Evolutionary conservation across 2,797 vertebrate species (phyloP).

Genomic region (Pantherophis alleghaniensis): DNA sequence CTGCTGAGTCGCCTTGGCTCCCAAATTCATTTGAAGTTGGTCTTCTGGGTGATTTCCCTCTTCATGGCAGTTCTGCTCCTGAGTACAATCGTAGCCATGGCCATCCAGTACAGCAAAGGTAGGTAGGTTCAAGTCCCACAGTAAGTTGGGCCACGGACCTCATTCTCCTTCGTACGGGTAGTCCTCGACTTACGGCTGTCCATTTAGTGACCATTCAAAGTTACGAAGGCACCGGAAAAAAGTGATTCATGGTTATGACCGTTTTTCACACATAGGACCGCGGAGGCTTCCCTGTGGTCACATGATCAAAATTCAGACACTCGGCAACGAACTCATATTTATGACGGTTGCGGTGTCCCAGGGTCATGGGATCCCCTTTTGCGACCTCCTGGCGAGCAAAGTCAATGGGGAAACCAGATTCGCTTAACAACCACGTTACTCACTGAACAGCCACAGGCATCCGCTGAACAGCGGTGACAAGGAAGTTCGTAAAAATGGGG

Average conservation of each 20-base stretch:
- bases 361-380: too few relatives aligned
- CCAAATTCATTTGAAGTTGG: conserved; percentile 85
- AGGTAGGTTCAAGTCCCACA: conserved; percentile 33
- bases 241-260: neutral
- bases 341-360: neutral
- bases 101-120: conserved; percentile 85
- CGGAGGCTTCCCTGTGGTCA: neutral
- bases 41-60: conserved; percentile 77
- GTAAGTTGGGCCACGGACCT: accelerated
- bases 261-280: neutral
- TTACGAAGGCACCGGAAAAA: neutral
- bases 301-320: neutral
- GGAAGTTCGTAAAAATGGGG: too few relatives aligned
- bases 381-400: too few relatives aligned
- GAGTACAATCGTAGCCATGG: conserved; percentile 80
- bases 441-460: too few relatives aligned
- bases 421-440: too few relatives aligned
- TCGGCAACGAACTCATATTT: neutral
- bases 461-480: too few relatives aligned
- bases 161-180: too few relatives aligned
- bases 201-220: neutral
- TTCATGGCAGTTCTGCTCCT: conserved; percentile 80
- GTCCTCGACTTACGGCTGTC: neutral
- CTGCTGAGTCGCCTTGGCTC: conserved; percentile 75
- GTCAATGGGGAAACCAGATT: too few relatives aligned